Evolutionary conservation across 2,888 invertebrate species (phyloP), one percentile per base, ranked within the genome.

Genomic region (Willowsia nigromaculata): DNA sequence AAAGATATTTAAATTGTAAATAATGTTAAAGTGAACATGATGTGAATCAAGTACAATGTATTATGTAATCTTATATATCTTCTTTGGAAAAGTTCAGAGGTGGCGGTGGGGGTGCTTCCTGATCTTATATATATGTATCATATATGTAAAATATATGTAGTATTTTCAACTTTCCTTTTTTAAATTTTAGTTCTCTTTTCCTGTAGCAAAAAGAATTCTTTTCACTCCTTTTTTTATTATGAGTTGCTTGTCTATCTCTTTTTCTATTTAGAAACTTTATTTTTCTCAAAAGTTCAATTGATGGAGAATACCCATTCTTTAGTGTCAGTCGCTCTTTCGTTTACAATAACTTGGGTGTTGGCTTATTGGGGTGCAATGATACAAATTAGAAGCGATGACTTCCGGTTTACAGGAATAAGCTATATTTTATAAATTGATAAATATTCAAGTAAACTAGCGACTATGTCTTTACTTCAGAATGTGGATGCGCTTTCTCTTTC

Each of bases 91-190:
- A 83, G 88, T 90, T 91, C 91, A 91, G 92, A 92, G 92, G 92
- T 91, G 92, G 91, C 91, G 92, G 92, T 92, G 91, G 91, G 91
- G 87, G 90, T 89, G 90, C 89, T 89, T 90, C 90, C 90, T 90
- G 88, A 88, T 88, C 88, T 88, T 88, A 88, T 81, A 87, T 85
- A 88, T 81, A 84, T 88, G 84, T 88, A 88, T 83, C 30, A 88
- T 84, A 88, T 88, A 78, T 88, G 88, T 88, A 88, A 83, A 83
- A 76, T 85, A 84, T 84, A 84, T 59, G 56, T 84, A n/a, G n/a
- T n/a, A 65, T 85, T 68, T 81, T 83, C 76, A 87, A 74, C 50
- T 30, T 76, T 78, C 27, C 43, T 80, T 74, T 76, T 53, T 33
- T 22, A 53, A 13, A n/a, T 33, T 89, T 50, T 82, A 62, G 37